These are phyloP conservation scores for Drymonia ruficornis DNA, from an alignment of 2,888 invertebrate species.

Conservation along the genomic window DNA sequence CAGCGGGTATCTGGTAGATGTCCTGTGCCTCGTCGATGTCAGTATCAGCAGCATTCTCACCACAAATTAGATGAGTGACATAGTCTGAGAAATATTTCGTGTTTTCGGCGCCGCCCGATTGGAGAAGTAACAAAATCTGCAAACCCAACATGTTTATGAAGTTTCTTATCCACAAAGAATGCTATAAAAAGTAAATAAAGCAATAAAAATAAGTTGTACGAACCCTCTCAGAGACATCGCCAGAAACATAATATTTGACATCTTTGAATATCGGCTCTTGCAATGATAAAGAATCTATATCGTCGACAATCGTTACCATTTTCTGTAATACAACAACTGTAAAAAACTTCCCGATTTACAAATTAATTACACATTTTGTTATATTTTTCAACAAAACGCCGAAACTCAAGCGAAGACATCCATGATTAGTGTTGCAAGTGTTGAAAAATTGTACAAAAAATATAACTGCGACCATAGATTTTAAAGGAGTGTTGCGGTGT, in stretches of 20 bases:
- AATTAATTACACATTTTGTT: conserved; percentile 66
- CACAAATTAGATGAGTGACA: conserved; percentile 97
- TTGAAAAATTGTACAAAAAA: conserved; percentile 14
- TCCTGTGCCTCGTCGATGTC: conserved; percentile 96
- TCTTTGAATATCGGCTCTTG: conserved; percentile 90
- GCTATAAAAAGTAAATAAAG: conserved; percentile 28
- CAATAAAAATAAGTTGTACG: conserved; percentile 65
- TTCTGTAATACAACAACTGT: conserved; percentile 58
- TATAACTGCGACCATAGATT: conserved; percentile 1
- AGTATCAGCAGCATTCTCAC: conserved; percentile 92
- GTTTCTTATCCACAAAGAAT: conserved; percentile 30
- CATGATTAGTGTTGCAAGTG: conserved; percentile 65
- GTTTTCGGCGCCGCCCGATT: conserved; percentile 94
- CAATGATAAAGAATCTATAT: conserved; percentile 80
- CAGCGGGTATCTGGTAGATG: conserved; percentile 96
- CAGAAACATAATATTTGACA: conserved; percentile 93
- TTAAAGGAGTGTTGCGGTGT: neutral
- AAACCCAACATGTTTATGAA: conserved; percentile 59
- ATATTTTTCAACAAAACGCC: conserved; percentile 61
- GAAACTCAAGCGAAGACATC: conserved; percentile 66
- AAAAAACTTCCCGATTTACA: conserved; percentile 43
- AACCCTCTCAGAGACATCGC: conserved; percentile 91
- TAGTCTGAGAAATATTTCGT: conserved; percentile 95
- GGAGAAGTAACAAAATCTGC: conserved; percentile 91
- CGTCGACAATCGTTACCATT: conserved; percentile 84